Conservation (phyloP, 2,797 vertebrate species). For the Anolis apletophallus region DNA sequence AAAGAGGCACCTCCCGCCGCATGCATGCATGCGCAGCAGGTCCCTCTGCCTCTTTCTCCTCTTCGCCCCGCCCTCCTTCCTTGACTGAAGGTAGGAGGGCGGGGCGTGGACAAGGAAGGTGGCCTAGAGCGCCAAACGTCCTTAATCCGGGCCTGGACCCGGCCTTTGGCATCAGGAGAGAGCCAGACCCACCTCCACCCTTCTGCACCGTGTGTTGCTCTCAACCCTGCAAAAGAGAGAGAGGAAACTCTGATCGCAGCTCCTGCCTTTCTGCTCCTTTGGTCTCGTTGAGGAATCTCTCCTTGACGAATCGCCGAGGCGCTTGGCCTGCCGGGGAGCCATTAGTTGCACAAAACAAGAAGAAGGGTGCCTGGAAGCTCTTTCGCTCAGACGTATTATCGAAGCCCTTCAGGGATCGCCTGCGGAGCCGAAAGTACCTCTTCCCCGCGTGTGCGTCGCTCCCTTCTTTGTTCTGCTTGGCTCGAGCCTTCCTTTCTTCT, state of each 20-base stretch:
- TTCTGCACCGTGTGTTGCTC: background rate
- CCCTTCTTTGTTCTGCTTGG: slow-evolving; percentile 57
- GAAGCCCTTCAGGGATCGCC: slow-evolving; percentile 68
- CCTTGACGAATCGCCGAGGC: slow-evolving; percentile 10
- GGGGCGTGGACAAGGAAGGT: no score
- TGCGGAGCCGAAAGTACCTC: slow-evolving; percentile 67
- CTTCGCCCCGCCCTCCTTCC: no score
- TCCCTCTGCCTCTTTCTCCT: no score
- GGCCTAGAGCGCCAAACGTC: no score
- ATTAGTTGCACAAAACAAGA: slow-evolving; percentile 50
- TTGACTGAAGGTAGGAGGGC: no score
- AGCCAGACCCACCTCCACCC: background rate
- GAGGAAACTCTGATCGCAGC: background rate
- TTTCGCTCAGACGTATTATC: slow-evolving; percentile 62
- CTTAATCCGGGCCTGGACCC: no score
- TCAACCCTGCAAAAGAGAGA: background rate
- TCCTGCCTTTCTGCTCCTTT: background rate
- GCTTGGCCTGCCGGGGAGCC: slow-evolving; percentile 8
- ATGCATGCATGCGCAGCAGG: no score
- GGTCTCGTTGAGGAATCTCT: slow-evolving; percentile 34
- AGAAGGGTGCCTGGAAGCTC: slow-evolving; percentile 54
- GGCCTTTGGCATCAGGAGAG: no score
- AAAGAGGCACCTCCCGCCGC: no score
- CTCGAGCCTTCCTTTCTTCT: slow-evolving; percentile 64
- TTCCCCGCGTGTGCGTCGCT: slow-evolving; percentile 62